Evolutionary conservation across 2,797 vertebrate species (phyloP).

Genomic region (Erpetoichthys calabaricus): DNA sequence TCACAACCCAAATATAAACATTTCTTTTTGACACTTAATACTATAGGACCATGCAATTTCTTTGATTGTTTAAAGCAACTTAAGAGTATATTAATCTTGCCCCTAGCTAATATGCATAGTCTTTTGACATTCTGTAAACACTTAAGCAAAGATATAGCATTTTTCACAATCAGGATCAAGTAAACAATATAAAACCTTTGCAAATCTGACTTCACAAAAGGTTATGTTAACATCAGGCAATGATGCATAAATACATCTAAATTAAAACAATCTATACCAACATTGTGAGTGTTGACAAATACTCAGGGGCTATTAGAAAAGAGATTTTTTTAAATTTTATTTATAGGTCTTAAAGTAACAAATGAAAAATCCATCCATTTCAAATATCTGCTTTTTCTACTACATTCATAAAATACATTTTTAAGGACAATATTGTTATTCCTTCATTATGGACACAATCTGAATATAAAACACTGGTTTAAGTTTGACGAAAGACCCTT

Average conservation of each 20-base stretch:
- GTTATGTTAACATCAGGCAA: conserved; percentile 2
- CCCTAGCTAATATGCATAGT: not conserved
- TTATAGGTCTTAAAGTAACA: too few relatives aligned
- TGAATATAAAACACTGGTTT: too few relatives aligned
- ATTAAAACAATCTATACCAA: not conserved
- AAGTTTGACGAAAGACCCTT: too few relatives aligned
- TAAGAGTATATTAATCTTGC: not conserved
- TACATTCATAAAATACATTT: too few relatives aligned
- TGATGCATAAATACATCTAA: not conserved
- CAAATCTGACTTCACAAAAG: conserved; percentile 3
- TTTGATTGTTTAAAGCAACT: not conserved
- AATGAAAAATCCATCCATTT: too few relatives aligned
- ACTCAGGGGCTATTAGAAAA: not conserved
- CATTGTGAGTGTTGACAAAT: not conserved
- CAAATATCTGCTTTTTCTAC: too few relatives aligned
- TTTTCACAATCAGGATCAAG: not conserved
- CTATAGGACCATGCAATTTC: too few relatives aligned
- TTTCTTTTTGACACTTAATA: too few relatives aligned
- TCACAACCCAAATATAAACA: too few relatives aligned
- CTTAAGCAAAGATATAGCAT: conserved; percentile 4
- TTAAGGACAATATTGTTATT: too few relatives aligned
- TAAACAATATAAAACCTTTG: conserved; percentile 1
- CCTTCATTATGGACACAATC: too few relatives aligned
- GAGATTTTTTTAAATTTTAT: too few relatives aligned
- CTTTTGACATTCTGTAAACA: conserved; percentile 1